Base-by-base conservation (phyloP, 2,113 vertebrate genomes). In the Misgurnus anguillicaudatus region DNA sequence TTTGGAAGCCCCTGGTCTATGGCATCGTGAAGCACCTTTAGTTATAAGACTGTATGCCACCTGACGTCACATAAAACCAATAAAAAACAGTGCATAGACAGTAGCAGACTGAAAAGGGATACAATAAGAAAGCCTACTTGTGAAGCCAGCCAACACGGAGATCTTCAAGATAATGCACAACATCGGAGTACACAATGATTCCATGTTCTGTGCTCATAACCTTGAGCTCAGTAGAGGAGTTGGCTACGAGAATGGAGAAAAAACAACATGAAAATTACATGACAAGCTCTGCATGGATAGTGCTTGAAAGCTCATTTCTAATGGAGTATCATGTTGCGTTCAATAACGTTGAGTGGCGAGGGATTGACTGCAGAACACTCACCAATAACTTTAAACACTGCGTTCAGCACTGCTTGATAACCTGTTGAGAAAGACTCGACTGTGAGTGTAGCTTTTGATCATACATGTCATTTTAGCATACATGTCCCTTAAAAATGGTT, bases 371-470 rank as follows among this genome's bases (percentile, higher is more conserved):
- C 10, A 51, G 17, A n/a, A 76, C 60, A 76, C 96, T 96, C 91
- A 98, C 98, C 98, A 88, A 98, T 98, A 85, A 91, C 91, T 89
- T 90, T 96, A 91, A 97, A 99, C 57, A 99, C 92, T 92, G 97
- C 97, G 76, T 90, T 95, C 94, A 98, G 94, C 78, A 99, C 90
- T 72, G 96, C 94, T 85, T 95, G 92, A 91, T 97, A 98, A 88
- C 95, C 98, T 99, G 91, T 65, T 77, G 58, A 61, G 60, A n/a
- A 77, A 10, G 13, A 53, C 13, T 51, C 14, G 13, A 4, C 47
- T 13, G 11, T 51, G 47, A 51, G 11, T 51, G 47, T 2, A 31
- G 24, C 24, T 31, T 31, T 31, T 31, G 24, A 31, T 31, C 24
- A 31, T 31, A 31, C 24, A 31, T 31, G 3, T 31, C 24, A 31